Evolutionary conservation across 2,888 invertebrate species (phyloP), one percentile per base, ranked within the genome.

Genomic region (Geophilus truncorum): DNA sequence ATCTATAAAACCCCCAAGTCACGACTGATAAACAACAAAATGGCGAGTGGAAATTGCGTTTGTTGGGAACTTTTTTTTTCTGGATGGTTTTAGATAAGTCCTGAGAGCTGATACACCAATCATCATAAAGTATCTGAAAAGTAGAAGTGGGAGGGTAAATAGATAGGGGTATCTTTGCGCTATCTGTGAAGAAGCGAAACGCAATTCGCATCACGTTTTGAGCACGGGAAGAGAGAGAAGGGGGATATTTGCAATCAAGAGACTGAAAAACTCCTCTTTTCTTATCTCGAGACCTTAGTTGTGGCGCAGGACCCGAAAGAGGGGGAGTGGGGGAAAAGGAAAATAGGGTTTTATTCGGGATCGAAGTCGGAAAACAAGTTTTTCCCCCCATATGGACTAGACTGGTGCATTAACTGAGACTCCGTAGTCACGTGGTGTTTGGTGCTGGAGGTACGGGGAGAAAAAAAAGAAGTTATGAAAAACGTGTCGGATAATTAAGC

Each of bases 231-330:
- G 40, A 4, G 40, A 4, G 10, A 51, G 51, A 18, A 5, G 12
- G 70, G 70, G 70, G 70, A 70, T 70, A 70, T 70, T 70, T 70
- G 70, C 70, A 70, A 70, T 70, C 70, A 70, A 70, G 70, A 70
- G 70, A 70, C 70, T 70, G 25, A 70, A 70, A 70, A 70, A 70
- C 70, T 70, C 70, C 70, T 70, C 25, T 28, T 25, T 70, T 70
- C 70, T 70, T 70, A 70, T 70, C 70, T 70, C 12, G n/a, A 51
- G 51, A 51, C 40, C 40, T 40, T 36, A 36, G 10, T 36, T 36
- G 36, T 36, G 15, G 36, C 5, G 36, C 15, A 15, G 36, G 34
- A 12, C 51, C 4, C 4, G 6, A 10, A 18, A 18, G 18, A 23
- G 1, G 21, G 4, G 4, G 1, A 62, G 23, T 3, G 15, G 25